A percentile compares a stretch with the other conserved stretches of the same genome.
Conservation (phyloP, 2,797 vertebrate species). For the Gorsachius magnificus region DNA sequence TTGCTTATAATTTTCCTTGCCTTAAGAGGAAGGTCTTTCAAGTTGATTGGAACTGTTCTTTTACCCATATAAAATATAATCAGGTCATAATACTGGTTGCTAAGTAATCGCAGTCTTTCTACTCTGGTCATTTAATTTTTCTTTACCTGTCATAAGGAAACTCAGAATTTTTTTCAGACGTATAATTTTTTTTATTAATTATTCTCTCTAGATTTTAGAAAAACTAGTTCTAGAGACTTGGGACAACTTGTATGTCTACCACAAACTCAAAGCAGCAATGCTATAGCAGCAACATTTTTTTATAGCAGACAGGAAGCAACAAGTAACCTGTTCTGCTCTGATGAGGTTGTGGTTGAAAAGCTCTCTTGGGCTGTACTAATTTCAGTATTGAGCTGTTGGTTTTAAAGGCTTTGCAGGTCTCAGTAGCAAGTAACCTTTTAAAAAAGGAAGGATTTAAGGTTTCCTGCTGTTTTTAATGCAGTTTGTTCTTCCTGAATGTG, state of each 20-base stretch:
- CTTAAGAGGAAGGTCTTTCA: background rate
- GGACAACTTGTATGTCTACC: background rate
- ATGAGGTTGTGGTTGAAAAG: background rate
- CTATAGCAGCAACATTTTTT: background rate
- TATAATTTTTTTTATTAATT: background rate
- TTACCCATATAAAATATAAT: background rate
- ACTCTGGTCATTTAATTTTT: background rate
- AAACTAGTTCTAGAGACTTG: background rate
- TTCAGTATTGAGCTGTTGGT: background rate
- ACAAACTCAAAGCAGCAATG: background rate
- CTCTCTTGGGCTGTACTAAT: background rate
- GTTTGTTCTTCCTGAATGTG: background rate
- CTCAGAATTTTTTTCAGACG: background rate
- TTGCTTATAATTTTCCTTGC: background rate
- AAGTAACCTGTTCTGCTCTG: background rate
- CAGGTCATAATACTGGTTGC: background rate
- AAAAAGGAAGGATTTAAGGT: background rate
- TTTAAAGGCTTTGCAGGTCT: background rate
- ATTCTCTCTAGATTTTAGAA: background rate
- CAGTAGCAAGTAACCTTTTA: background rate
- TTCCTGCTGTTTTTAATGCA: background rate
- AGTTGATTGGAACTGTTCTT: background rate
- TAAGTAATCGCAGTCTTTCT: background rate
- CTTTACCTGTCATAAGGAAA: background rate
- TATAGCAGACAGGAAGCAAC: background rate